Evolutionary conservation across 2,797 vertebrate genomes (phyloP), one percentile per base, ranked within the genome.

Genomic region (Streptopelia turtur): DNA sequence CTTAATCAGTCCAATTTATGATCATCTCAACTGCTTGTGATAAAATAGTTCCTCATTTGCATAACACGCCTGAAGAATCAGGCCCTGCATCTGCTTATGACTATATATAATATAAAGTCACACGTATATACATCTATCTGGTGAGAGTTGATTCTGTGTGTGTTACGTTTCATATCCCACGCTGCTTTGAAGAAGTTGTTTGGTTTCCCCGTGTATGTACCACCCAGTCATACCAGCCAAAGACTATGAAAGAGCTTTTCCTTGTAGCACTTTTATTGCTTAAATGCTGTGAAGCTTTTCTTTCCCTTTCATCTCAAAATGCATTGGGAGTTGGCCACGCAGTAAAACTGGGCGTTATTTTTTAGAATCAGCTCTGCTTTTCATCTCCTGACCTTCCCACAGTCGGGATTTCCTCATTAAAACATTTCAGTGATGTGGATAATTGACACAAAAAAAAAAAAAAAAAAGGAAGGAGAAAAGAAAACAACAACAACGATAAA

Each of bases 361-460:
- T 95, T 95, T 83, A 89, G 95, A 97, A 96, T 87, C 91, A 47
- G 45, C 77, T 78, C 85, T 85, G 76, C 85, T 96, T 96, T 95
- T 95, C 80, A 96, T 96, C 77, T 78, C 33, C 66, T 75, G 85
- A 90, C 83, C 83, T 89, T 92, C 74, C 95, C 13, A 13, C 59
- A 88, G 89, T 59, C 49, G 74, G 83, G 83, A 96, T 94, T 95
- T 96, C 97, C 97, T 97, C 91, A 87, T 97, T 95, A 96, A 95
- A 97, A 93, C 77, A 92, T 79, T 92, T 91, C 27, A 21, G 77
- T 85, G 85, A 93, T 59, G 43, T 41, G 52, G 33, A 87, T 91
- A 95, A 95, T 93, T 84, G 66, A 89, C 60, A 39, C 91, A 85
- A 90, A 64, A 80, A n/a, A 47, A 61, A 28, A 65, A 60, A 72